phyloP scores from a whole-genome alignment of 2,888 invertebrate species.

The Meta bourneti region DNA sequence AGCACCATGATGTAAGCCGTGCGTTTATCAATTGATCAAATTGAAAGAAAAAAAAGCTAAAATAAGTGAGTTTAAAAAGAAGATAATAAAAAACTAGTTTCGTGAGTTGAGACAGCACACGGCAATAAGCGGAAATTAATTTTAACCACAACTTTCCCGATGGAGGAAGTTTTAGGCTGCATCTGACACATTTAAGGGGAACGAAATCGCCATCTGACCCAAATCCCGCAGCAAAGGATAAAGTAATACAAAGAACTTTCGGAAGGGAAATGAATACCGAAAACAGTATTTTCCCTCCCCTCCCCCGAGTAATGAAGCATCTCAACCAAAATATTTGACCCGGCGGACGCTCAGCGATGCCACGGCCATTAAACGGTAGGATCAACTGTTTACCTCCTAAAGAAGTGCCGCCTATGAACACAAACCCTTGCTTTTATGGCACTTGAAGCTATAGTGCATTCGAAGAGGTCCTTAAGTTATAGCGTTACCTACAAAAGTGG shows the following conservation, averaged over 20 bases:
- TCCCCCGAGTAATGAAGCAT: constrained; percentile 1
- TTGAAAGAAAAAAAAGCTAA: constrained; percentile 22
- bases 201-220: constrained; percentile 69
- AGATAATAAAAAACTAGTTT: constrained; percentile 50
- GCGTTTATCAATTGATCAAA: constrained; percentile 46
- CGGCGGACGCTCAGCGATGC: not conserved
- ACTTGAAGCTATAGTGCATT: not conserved
- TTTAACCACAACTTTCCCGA: constrained; percentile 70
- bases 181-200: constrained; percentile 70
- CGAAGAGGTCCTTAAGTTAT: not conserved
- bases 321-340: constrained; percentile 34
- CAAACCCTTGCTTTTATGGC: not conserved
- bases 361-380: constrained; percentile 14
- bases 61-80: constrained; percentile 23
- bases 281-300: constrained; percentile 11
- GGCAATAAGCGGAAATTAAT: constrained; percentile 71
- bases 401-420: not conserved
- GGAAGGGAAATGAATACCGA: constrained; percentile 33
- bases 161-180: constrained; percentile 58
- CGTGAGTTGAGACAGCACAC: constrained; percentile 39
- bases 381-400: not conserved
- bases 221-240: constrained; percentile 34
- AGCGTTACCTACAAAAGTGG: not conserved
- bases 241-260: constrained; percentile 44
- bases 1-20: not conserved